Conservation (phyloP, 2,797 vertebrate genomes). For the Brachyalestes nurse region DNA sequence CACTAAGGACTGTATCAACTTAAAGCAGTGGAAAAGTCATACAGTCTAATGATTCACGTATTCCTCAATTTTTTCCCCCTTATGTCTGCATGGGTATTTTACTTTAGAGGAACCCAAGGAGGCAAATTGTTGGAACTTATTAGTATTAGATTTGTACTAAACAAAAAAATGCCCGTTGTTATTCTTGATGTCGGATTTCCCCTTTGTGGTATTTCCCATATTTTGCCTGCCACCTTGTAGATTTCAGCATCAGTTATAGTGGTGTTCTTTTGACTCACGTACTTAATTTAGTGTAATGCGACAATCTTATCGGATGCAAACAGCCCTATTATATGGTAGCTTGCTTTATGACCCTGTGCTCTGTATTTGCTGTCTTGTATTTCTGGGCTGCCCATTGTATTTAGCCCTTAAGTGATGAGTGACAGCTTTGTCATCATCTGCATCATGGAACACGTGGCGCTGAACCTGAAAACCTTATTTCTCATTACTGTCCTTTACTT, state of each 20-base stretch:
- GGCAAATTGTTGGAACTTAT: background rate
- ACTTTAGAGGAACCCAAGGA: background rate
- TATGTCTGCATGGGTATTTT: background rate
- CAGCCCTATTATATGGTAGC: background rate
- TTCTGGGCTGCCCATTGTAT: too few species aligned
- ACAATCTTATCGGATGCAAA: background rate
- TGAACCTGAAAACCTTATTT: too few species aligned
- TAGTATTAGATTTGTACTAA: background rate
- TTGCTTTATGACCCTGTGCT: background rate
- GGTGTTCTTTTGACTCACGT: background rate
- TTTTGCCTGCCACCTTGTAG: too few species aligned
- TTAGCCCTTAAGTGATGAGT: too few species aligned
- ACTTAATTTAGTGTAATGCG: background rate
- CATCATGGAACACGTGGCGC: background rate
- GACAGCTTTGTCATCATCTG: background rate
- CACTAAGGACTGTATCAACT: background rate
- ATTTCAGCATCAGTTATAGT: background rate
- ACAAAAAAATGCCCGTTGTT: background rate
- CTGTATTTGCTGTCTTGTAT: background rate
- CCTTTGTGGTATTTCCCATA: too few species aligned
- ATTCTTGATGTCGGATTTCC: too few species aligned
- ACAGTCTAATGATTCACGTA: background rate
- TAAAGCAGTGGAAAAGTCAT: background rate
- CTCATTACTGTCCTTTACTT: background rate
- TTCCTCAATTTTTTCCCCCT: background rate